phyloP scores from a whole-genome alignment of 1,140 invertebrate species.

The Maniola jurtina region DNA sequence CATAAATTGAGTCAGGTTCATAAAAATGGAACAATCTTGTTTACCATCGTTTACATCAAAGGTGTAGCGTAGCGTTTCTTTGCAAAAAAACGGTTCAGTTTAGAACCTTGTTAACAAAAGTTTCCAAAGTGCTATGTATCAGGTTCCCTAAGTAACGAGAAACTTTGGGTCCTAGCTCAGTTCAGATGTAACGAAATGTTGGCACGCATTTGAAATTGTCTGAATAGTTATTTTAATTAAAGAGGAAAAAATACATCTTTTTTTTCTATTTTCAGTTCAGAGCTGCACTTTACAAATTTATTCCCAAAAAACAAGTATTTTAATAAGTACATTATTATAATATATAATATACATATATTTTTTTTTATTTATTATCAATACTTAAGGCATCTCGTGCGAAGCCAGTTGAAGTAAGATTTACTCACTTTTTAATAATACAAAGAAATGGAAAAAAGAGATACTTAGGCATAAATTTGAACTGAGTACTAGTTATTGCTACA shows the following conservation, averaged over 20 bases:
- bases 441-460: too few relatives aligned
- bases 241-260: neutral
- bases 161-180: neutral
- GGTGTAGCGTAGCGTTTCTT: neutral
- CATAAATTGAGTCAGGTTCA: neutral
- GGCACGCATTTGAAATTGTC: neutral
- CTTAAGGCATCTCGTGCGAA: too few relatives aligned
- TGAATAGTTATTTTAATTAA: neutral
- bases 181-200: neutral
- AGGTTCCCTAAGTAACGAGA: slow-evolving; percentile 4
- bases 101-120: slow-evolving; percentile 1
- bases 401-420: too few relatives aligned
- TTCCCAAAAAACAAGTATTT: too few relatives aligned
- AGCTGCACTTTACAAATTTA: too few relatives aligned
- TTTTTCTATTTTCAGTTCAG: too few relatives aligned
- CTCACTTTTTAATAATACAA: too few relatives aligned
- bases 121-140: slow-evolving; percentile 3
- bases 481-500: too few relatives aligned
- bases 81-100: neutral
- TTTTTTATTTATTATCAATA: too few relatives aligned
- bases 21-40: neutral
- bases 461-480: too few relatives aligned
- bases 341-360: too few relatives aligned
- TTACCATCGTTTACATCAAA: neutral
- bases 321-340: too few relatives aligned